Evolutionary conservation across 2,888 invertebrate genomes (phyloP), one percentile per base, ranked within the genome.

Genomic region (Scaeva pyrastri): DNA sequence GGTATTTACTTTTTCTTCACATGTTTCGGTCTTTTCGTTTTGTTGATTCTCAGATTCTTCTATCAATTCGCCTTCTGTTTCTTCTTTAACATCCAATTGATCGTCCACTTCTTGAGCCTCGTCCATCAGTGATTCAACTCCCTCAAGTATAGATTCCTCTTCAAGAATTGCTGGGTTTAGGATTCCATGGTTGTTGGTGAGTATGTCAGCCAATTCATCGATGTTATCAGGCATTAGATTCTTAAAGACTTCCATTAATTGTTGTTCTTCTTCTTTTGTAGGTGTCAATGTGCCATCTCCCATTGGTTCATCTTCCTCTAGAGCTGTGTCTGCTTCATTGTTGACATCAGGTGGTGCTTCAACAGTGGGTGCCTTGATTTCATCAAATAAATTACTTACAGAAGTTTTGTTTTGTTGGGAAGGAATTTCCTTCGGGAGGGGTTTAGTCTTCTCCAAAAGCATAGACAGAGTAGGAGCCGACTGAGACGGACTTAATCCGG

Each of bases 401-500:
- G 1, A 7, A 2, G 5, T 43, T 11, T n/a, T 55, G 31, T 8
- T 16, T 16, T 70, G 70, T 21, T 60, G 76, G 2, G 43, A 55
- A 7, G 58, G 31, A 5, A 70, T 39, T 1, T 85, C 73, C n/a
- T 50, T 71, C 0, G 74, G 52, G 4, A 16, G 14, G 1, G 48
- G 10, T 82, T 92, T 92, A 77, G 94, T 93, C 88, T 94, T 93
- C 88, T 95, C 96, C 8, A 96, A 91, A 11, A 96, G 91, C 94
- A 96, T 95, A 0, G 96, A 96, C 0, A 96, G 92, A 0, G 96
- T 96, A 0, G 96, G 96, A 0, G 96, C 96, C 0, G 95, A 95
- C 72, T 94, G 94, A 0, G 95, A 95, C 0, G 95, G 95, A 1
- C 95, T 94, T 50, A 94, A 92, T 0, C 93, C 91, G 10, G 93